Conservation (phyloP, 2,113 vertebrate species). For the Atherinomorus stipes region DNA sequence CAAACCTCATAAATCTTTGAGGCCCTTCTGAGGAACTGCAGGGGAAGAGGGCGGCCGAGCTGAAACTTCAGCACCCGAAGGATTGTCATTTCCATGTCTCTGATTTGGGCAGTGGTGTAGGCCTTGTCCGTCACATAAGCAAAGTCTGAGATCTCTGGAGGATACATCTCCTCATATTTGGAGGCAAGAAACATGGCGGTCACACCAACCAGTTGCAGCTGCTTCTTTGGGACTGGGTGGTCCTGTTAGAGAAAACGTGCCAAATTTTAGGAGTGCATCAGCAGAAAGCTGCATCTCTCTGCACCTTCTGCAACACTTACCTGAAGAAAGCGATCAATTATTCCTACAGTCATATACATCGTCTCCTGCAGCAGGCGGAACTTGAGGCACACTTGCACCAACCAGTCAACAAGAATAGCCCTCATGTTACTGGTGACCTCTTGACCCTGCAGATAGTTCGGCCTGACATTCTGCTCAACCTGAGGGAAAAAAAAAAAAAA, state of each 20-base stretch:
- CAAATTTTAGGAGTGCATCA: too few species aligned
- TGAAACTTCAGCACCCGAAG: slow-evolving; percentile 84
- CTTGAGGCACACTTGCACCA: slow-evolving; percentile 88
- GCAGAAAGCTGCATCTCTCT: not conserved
- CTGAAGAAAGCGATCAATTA: slow-evolving; percentile 91
- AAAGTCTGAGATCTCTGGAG: slow-evolving; percentile 84
- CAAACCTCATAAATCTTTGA: slow-evolving; percentile 87
- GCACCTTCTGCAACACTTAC: slow-evolving; percentile 56
- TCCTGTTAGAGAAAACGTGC: slow-evolving; percentile 69
- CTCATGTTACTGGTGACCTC: slow-evolving; percentile 88
- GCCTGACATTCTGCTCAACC: slow-evolving; percentile 82
- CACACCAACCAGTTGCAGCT: slow-evolving; percentile 88
- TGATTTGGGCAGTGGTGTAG: slow-evolving; percentile 85
- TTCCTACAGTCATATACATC: slow-evolving; percentile 88
- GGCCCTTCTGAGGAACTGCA: slow-evolving; percentile 86
- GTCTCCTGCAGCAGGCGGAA: slow-evolving; percentile 89
- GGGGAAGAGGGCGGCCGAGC: slow-evolving; percentile 83
- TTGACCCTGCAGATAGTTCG: slow-evolving; percentile 81
- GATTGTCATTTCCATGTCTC: slow-evolving; percentile 88
- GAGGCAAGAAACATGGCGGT: slow-evolving; percentile 90
- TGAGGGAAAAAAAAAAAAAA: slow-evolving; percentile 52
- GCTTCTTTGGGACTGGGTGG: slow-evolving; percentile 83
- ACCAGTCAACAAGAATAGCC: slow-evolving; percentile 90
- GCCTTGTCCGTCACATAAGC: slow-evolving; percentile 81
- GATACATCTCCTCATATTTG: slow-evolving; percentile 89